phyloP scores from a whole-genome alignment of 2,888 invertebrate genomes.

The Selenia dentaria region DNA sequence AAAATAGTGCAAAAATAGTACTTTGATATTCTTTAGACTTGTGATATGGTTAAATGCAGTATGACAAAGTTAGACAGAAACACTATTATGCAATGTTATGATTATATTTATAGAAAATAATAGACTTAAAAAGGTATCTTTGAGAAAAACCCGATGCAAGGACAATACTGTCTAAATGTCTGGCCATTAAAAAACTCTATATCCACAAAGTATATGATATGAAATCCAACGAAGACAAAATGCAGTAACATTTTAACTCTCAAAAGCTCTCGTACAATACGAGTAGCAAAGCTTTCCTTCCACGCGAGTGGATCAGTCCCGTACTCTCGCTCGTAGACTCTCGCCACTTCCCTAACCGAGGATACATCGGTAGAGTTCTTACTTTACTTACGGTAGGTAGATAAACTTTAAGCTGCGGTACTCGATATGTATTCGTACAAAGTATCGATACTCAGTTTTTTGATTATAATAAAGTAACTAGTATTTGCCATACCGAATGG shows the following conservation, averaged over 20 bases:
- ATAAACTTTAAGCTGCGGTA: not conserved
- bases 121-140: too few relatives aligned
- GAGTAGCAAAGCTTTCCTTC: conserved; percentile 23
- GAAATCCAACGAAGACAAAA: conserved; percentile 19
- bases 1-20: too few relatives aligned
- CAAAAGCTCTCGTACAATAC: conserved; percentile 15
- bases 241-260: conserved; percentile 25
- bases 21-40: too few relatives aligned
- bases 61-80: too few relatives aligned
- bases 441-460: not conserved
- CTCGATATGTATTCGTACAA: not conserved
- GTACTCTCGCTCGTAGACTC: conserved; percentile 1
- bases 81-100: too few relatives aligned
- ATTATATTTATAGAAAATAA: too few relatives aligned
- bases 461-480: too few relatives aligned
- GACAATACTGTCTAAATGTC: too few relatives aligned
- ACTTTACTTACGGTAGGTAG: not conserved
- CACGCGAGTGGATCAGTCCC: conserved; percentile 17
- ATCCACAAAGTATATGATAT: not conserved
- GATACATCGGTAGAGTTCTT: conserved; percentile 6
- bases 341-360: conserved; percentile 16
- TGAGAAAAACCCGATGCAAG: too few relatives aligned
- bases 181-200: too few relatives aligned
- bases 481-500: too few relatives aligned
- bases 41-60: too few relatives aligned